phyloP scores from a whole-genome alignment of 2,888 invertebrate genomes.

The Stegophylla sp. region DNA sequence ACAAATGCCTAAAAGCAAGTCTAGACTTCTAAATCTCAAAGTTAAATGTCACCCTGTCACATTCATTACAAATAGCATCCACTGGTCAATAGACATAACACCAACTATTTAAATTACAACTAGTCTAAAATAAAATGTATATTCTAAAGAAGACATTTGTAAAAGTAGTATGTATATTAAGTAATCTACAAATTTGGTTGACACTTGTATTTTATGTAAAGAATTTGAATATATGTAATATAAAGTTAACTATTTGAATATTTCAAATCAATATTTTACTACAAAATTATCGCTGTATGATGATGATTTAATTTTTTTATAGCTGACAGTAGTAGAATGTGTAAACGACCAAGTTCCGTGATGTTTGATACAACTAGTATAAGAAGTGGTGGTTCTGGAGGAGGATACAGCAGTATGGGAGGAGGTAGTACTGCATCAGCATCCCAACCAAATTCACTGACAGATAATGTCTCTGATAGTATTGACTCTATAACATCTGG shows the following conservation, averaged over 20 bases:
- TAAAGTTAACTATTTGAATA: not conserved
- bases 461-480: conserved; percentile 62
- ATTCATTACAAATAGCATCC: no score
- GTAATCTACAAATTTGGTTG: no score
- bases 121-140: no score
- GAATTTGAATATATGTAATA: not conserved
- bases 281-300: not conserved
- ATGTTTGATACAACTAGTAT: conserved; percentile 67
- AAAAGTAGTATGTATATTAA: no score
- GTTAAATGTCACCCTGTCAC: no score
- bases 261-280: not conserved
- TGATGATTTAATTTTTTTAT: not conserved
- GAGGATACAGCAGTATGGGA: conserved; percentile 55
- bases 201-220: no score
- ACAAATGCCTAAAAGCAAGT: no score
- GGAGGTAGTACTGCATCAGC: conserved; percentile 51
- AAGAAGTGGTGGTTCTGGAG: conserved; percentile 60
- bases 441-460: conserved; percentile 73
- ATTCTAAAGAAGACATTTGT: no score
- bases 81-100: no score
- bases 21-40: no score
- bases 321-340: conserved; percentile 46
- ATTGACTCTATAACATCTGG: conserved; percentile 59
- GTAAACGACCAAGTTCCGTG: conserved; percentile 73
- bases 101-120: no score